phyloP scores from a whole-genome alignment of 37 sponge, comb jelly and placozoan species.

The Dysidea cf. avara region DNA sequence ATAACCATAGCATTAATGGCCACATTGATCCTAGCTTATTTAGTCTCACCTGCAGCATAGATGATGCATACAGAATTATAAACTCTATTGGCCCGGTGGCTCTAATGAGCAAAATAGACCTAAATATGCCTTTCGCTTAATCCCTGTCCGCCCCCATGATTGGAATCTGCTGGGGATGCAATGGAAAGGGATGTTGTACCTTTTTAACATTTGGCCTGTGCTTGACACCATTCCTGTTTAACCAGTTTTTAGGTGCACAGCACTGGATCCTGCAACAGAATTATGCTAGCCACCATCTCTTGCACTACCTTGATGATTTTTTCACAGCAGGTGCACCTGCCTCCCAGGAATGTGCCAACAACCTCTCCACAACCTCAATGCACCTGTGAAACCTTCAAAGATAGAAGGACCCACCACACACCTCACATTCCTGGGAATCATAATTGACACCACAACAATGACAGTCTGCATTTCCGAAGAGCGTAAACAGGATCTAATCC shows the following conservation, averaged over 20 bases:
- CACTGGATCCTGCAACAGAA: too few species aligned
- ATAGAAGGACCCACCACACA: too few species aligned
- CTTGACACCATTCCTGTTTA: slow-evolving; percentile 20
- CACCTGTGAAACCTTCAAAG: too few species aligned
- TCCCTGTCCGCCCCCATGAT: slow-evolving; percentile 27
- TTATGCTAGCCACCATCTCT: not conserved
- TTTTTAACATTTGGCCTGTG: slow-evolving; percentile 32
- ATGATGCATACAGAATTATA: slow-evolving; percentile 8
- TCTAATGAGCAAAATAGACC: slow-evolving; percentile 41
- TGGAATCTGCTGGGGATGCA: slow-evolving; percentile 41
- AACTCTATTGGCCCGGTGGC: not conserved
- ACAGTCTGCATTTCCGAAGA: too few species aligned
- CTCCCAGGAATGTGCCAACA: too few species aligned
- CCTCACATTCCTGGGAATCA: too few species aligned
- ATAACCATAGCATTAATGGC: slow-evolving; percentile 34
- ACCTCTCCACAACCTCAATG: too few species aligned
- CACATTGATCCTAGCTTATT: slow-evolving; percentile 6
- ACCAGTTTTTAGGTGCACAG: slow-evolving; percentile 14
- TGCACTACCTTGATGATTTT: slow-evolving; percentile 48
- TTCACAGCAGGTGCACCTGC: too few species aligned
- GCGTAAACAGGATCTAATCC: too few species aligned
- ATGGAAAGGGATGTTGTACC: slow-evolving; percentile 26
- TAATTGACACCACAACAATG: too few species aligned
- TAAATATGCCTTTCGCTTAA: slow-evolving; percentile 41
- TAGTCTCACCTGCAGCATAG: slow-evolving; percentile 19